Conservation (phyloP, 2,113 vertebrate species). For the Oreochromis tanganicae region DNA sequence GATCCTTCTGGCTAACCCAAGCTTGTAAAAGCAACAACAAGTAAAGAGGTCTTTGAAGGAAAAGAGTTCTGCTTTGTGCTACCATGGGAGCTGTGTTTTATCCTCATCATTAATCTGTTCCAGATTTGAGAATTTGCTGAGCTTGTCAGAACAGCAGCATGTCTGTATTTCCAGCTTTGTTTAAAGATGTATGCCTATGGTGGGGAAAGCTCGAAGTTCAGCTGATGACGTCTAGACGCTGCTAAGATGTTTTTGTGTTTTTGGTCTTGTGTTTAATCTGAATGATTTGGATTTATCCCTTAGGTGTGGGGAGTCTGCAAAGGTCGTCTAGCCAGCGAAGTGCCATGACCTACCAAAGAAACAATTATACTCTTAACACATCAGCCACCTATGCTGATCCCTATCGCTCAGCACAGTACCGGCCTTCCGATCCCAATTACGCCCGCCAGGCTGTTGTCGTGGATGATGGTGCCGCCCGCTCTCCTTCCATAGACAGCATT, state of each 20-base stretch:
- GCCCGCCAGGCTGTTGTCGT: constrained; percentile 65
- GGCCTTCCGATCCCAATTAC: constrained; percentile 79
- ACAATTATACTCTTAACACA: constrained; percentile 81
- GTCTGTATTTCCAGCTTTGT: constrained; percentile 31
- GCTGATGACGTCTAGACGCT: not conserved
- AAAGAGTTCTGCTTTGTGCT: constrained; percentile 33
- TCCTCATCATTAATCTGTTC: constrained; percentile 55
- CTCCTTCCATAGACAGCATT: constrained; percentile 95
- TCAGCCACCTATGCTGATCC: constrained; percentile 84
- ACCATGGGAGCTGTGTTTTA: constrained; percentile 53
- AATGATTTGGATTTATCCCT: not conserved
- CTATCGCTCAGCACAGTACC: constrained; percentile 80
- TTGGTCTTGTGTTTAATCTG: not conserved
- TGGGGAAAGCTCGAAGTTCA: constrained; percentile 1
- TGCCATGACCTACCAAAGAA: constrained; percentile 95
- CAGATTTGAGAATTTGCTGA: constrained; percentile 56
- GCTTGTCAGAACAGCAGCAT: constrained; percentile 20
- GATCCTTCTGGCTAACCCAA: constrained; percentile 18
- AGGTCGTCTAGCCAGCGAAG: constrained; percentile 90
- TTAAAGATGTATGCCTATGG: not conserved
- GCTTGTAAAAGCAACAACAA: constrained; percentile 48
- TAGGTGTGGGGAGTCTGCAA: constrained; percentile 90
- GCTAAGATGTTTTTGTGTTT: not conserved
- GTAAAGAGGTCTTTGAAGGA: constrained; percentile 49
- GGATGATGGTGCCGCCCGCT: constrained; percentile 84